Base-by-base conservation (phyloP, 2,797 vertebrate genomes). In the Betta splendens region DNA sequence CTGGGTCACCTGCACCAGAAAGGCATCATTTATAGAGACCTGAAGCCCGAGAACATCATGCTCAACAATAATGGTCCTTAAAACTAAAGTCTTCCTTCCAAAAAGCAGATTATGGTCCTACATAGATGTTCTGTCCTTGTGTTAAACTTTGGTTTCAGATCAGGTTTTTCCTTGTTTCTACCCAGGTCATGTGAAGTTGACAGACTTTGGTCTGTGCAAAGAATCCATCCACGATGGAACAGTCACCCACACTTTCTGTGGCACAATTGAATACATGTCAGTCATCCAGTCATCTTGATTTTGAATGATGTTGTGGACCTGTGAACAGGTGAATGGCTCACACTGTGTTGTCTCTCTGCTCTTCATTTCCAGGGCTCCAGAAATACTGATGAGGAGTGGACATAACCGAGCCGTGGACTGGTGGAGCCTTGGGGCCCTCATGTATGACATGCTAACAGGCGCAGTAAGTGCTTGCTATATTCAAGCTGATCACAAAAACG, bases 31-130 rank as follows among this genome's bases (percentile, higher is more conserved):
- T 98, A 98, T 74, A 92, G 97, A 89, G 96, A 98, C 86, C 90
- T 98, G 87, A 98, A 98, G 88, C 97, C 97, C 52, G 97, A 98
- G 87, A 98, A 99, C 89, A 99, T 99, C 90, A 99, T 99, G 96
- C 96, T 99, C 62, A 99, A 95, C 83, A 95, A 94, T 83, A 95
- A 96, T 82, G 97, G 97, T 98, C 93, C 76, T 68, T 36, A 70
- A 72, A 59, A 15, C 26, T 32, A 1, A 25, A 47, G 32, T 4
- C 22, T 12, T 17, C 11, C 12, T 58, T 18, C 75, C 15, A 36
- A 50, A 61, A 31, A 10, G 3, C 39, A 18, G 10, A 31, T 37
- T 45, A 20, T 40, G 18, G 17, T 18, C 36, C 6, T 15, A 28
- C 5, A 44, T 7, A 15, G 9, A 5, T 28, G 22, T 46, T 9